These are phyloP conservation scores for Muscidifurax raptorellus DNA, from an alignment of 1,140 invertebrate species.

Conservation along the genomic window DNA sequence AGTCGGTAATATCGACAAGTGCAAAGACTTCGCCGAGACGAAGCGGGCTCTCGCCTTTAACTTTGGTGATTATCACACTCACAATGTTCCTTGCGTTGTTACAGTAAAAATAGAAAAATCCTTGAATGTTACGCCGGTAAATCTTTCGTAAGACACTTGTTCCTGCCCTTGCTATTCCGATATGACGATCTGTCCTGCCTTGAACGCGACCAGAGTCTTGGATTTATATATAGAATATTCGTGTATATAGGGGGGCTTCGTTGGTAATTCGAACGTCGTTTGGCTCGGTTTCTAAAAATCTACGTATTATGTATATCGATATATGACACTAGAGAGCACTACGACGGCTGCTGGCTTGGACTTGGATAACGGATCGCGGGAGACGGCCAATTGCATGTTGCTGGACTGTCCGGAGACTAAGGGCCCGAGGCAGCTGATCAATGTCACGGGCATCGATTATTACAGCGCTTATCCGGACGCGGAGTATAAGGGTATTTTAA, in stretches of 20 bases:
- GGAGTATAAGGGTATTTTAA: constrained; percentile 48
- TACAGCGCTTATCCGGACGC: constrained; percentile 73
- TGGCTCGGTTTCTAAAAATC: background rate
- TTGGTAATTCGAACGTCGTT: background rate
- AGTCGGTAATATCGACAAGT: constrained; percentile 70
- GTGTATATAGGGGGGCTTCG: background rate
- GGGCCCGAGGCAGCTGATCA: constrained; percentile 73
- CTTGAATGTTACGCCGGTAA: background rate
- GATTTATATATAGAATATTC: constrained; percentile 2
- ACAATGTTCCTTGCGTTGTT: background rate
- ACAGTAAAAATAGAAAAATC: background rate
- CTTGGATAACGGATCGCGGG: background rate
- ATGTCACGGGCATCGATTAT: constrained; percentile 77
- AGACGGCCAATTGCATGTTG: constrained; percentile 70
- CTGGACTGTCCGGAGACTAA: constrained; percentile 79
- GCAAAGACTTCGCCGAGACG: constrained; percentile 75
- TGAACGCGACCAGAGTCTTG: background rate
- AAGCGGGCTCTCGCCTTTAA: constrained; percentile 81
- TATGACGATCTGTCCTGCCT: background rate
- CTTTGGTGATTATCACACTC: constrained; percentile 68
- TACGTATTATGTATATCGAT: background rate
- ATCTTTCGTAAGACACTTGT: background rate
- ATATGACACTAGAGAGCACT: background rate
- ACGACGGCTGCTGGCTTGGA: background rate
- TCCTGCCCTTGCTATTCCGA: background rate